Evolutionary conservation across 2,888 invertebrate species (phyloP).

Genomic region (Drosophila nr. medialis): DNA sequence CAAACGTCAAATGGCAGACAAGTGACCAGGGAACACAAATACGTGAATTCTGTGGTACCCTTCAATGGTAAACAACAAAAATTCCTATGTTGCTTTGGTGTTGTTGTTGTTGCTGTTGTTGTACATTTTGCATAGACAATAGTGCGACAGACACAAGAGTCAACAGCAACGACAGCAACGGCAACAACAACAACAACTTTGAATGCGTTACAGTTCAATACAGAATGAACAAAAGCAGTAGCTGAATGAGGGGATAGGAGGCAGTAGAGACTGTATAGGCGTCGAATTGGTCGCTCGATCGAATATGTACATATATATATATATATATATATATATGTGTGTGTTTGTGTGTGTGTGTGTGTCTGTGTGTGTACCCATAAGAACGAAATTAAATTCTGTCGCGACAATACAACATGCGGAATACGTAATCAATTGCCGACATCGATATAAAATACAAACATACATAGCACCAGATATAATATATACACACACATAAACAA

Average conservation of each 20-base stretch:
- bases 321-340: neutral
- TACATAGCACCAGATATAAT: slow-evolving; percentile 19
- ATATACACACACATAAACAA: slow-evolving; percentile 13
- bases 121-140: slow-evolving; percentile 67
- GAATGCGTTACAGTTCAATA: slow-evolving; percentile 75
- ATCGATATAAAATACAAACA: slow-evolving; percentile 57
- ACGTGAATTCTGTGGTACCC: slow-evolving; percentile 41
- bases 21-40: slow-evolving; percentile 57
- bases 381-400: slow-evolving; percentile 82
- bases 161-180: slow-evolving; percentile 26
- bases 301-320: slow-evolving; percentile 1
- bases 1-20: slow-evolving; percentile 58
- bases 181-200: slow-evolving; percentile 26
- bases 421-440: slow-evolving; percentile 80
- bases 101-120: slow-evolving; percentile 20
- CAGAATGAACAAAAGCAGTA: slow-evolving; percentile 19
- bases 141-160: slow-evolving; percentile 29
- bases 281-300: slow-evolving; percentile 52
- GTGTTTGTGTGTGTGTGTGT: neutral
- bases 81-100: slow-evolving; percentile 9
- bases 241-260: neutral
- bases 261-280: slow-evolving; percentile 20
- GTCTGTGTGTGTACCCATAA: slow-evolving; percentile 63
- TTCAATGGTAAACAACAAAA: slow-evolving; percentile 40
- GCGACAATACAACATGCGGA: slow-evolving; percentile 78